These are phyloP conservation scores for Tringa solitaria DNA, from an alignment of 2,113 vertebrate genomes.

Conservation along the genomic window DNA sequence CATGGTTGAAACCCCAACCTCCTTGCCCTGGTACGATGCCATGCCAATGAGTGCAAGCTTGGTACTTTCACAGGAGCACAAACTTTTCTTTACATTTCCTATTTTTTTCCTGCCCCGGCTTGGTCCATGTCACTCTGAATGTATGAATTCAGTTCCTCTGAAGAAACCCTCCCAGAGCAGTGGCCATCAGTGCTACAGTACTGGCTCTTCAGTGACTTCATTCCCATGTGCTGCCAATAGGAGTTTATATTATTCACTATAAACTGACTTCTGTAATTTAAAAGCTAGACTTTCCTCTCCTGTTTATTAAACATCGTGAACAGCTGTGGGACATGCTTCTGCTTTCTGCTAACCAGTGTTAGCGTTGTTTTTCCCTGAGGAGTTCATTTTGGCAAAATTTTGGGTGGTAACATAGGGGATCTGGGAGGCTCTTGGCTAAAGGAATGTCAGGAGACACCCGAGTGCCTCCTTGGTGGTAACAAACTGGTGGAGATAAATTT, in stretches of 20 bases:
- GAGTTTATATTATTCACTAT: neutral
- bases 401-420: neutral
- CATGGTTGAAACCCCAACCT: neutral
- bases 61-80: neutral
- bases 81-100: neutral
- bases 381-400: neutral
- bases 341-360: neutral
- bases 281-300: neutral
- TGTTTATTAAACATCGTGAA: neutral
- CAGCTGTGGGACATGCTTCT: neutral
- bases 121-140: neutral
- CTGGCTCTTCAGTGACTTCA: neutral
- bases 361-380: neutral
- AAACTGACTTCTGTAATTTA: neutral
- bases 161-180: neutral
- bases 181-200: neutral
- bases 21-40: neutral
- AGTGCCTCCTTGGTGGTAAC: neutral
- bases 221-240: neutral
- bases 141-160: neutral
- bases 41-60: neutral
- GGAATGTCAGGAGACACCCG: neutral
- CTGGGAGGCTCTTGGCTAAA: neutral
- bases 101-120: neutral
- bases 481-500: neutral